Evolutionary conservation across 2,113 vertebrate species (phyloP), one percentile per base, ranked within the genome.

Genomic region (Myrmecobius fasciatus): DNA sequence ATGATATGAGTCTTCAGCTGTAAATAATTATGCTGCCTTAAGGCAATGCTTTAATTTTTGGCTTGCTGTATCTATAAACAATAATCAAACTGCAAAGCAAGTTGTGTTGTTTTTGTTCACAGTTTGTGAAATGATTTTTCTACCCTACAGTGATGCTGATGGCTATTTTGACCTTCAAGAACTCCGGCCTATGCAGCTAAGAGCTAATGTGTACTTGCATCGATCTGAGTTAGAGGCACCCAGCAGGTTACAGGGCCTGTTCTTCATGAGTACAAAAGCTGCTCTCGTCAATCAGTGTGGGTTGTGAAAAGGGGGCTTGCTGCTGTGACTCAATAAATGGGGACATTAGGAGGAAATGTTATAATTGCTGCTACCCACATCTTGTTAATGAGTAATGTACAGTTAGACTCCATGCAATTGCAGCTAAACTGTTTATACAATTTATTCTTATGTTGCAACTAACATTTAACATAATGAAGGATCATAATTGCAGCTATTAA

Each of bases 1-100:
- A 99, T 99, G 99, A 99, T 99, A 99, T 99, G 99, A 99, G 99
- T 99, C 99, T 99, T 99, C 99, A 99, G 99, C 99, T 99, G 99
- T 99, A 99, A 99, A 99, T 99, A 99, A 99, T 99, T 99, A 99
- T 97, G 97, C 99, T 99, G 99, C 99, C 99, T 99, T 98, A 99
- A 98, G 99, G 99, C 99, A 98, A 99, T 99, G 99, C 99, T 99
- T 99, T 99, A 99, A 99, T 99, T 99, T 99, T 99, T 99, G 98
- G 99, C 98, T 99, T 98, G 98, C 99, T 99, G 98, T 99, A 99
- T 99, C 99, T 99, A 99, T 99, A 99, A 99, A 99, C 99, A 99
- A 99, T 99, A 99, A 99, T 99, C 99, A 99, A 99, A 99, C 99
- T 99, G 99, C 99, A 99, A 98, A 99, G 99, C 98, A 98, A 99